A percentile compares a stretch with the other conserved stretches of the same genome.
Evolutionary conservation across 2,113 vertebrate species (phyloP).

Genomic region (Taxidea taxus): DNA sequence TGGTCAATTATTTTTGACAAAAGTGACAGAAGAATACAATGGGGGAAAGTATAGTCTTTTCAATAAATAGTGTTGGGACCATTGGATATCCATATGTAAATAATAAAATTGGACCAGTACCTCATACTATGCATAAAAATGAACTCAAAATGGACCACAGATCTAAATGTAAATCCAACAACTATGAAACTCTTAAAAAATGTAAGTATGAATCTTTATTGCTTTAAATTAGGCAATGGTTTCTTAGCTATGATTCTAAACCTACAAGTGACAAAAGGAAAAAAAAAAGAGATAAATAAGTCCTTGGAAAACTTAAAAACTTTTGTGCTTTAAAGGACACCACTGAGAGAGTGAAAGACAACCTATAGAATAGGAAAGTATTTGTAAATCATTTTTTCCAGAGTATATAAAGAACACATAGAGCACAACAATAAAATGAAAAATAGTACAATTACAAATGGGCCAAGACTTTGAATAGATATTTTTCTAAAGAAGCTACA

Average conservation of each 20-base stretch:
- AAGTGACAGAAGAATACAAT: background rate
- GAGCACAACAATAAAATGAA: background rate
- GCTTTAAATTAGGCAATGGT: too few species aligned
- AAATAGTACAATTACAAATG: background rate
- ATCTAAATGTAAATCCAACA: background rate
- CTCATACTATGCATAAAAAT: background rate
- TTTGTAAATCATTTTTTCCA: background rate
- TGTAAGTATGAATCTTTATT: background rate
- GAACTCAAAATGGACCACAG: background rate
- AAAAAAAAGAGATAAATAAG: background rate
- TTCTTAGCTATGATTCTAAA: background rate
- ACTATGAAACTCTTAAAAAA: background rate
- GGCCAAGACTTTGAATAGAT: background rate
- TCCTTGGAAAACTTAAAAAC: background rate
- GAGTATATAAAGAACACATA: background rate
- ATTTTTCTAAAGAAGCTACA: background rate
- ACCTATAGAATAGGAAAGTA: background rate
- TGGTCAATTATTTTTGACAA: background rate
- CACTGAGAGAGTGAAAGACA: too few species aligned
- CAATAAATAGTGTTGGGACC: too few species aligned
- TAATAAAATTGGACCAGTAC: background rate
- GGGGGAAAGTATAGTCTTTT: background rate
- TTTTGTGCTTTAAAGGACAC: background rate
- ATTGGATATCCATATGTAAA: background rate
- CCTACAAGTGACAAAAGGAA: background rate